Evolutionary conservation across 2,888 invertebrate genomes (phyloP).

Genomic region (Autographa gamma): DNA sequence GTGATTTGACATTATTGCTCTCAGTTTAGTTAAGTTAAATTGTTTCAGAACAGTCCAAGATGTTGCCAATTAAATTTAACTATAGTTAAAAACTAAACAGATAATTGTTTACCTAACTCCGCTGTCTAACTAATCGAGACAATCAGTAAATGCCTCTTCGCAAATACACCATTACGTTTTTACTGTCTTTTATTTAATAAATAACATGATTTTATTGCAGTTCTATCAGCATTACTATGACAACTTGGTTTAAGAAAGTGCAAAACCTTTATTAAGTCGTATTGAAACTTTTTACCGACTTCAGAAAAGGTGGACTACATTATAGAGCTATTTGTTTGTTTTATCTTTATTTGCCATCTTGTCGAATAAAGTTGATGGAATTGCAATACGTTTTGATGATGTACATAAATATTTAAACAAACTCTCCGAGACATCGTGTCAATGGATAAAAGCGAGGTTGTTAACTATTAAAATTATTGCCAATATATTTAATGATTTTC

Average conservation of each 20-base stretch:
- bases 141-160: constrained; percentile 61
- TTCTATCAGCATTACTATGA: constrained; percentile 17
- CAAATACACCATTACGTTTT: constrained; percentile 43
- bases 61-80: constrained; percentile 43
- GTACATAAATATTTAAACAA: constrained; percentile 24
- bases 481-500: constrained; percentile 14
- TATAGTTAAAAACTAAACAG: constrained; percentile 50
- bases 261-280: too few relatives aligned
- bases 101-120: constrained; percentile 45
- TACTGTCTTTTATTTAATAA: constrained; percentile 57
- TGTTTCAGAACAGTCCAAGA: constrained; percentile 20
- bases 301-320: neutral
- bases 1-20: too few relatives aligned
- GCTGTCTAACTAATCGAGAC: constrained; percentile 40
- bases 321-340: neutral
- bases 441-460: constrained; percentile 36
- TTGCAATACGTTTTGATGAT: constrained; percentile 19
- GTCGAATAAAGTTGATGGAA: constrained; percentile 17
- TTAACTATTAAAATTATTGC: constrained; percentile 36
- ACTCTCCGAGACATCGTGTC: constrained; percentile 38
- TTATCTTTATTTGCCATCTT: neutral
- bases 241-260: too few relatives aligned
- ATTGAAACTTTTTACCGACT: neutral
- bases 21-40: too few relatives aligned
- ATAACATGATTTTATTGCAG: constrained; percentile 30